Percentiles rank a stretch among this genome's conserved stretches.
Evolutionary conservation across 2,888 invertebrate species (phyloP).

Genomic region (Drosophila atripex): DNA sequence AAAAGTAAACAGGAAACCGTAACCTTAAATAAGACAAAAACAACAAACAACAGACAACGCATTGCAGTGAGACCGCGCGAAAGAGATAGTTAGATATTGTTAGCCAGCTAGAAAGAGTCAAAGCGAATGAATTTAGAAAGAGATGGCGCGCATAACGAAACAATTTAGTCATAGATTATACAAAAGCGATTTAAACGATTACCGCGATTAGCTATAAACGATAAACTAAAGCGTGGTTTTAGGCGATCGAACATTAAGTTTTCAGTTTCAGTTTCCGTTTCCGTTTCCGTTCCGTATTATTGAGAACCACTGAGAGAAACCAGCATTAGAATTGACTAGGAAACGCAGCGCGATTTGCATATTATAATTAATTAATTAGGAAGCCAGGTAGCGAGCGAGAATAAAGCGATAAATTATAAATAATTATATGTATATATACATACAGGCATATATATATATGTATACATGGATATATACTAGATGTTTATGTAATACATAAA

Average conservation of each 20-base stretch:
- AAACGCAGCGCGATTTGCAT: slow-evolving; percentile 44
- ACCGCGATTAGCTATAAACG: not conserved
- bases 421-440: slow-evolving; percentile 44
- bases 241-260: slow-evolving; percentile 15
- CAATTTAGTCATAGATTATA: slow-evolving; percentile 28
- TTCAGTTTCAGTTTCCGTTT: not conserved
- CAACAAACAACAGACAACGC: slow-evolving; percentile 51
- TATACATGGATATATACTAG: slow-evolving; percentile 42
- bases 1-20: slow-evolving; percentile 20
- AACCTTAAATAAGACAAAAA: slow-evolving; percentile 14
- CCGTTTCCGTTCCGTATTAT: not conserved
- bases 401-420: slow-evolving; percentile 47
- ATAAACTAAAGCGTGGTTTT: slow-evolving; percentile 23
- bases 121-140: not conserved
- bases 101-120: slow-evolving; percentile 32
- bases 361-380: slow-evolving; percentile 44
- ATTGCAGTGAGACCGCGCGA: slow-evolving; percentile 46
- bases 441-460: slow-evolving; percentile 32
- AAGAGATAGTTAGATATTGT: slow-evolving; percentile 39
- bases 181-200: slow-evolving; percentile 9
- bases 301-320: slow-evolving; percentile 12
- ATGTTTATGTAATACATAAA: slow-evolving; percentile 70
- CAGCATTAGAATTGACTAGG: slow-evolving; percentile 34
- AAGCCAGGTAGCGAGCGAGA: slow-evolving; percentile 45
- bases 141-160: slow-evolving; percentile 36